Base-by-base conservation (phyloP, 2,888 invertebrate genomes). In the Nemapogon koenigi region DNA sequence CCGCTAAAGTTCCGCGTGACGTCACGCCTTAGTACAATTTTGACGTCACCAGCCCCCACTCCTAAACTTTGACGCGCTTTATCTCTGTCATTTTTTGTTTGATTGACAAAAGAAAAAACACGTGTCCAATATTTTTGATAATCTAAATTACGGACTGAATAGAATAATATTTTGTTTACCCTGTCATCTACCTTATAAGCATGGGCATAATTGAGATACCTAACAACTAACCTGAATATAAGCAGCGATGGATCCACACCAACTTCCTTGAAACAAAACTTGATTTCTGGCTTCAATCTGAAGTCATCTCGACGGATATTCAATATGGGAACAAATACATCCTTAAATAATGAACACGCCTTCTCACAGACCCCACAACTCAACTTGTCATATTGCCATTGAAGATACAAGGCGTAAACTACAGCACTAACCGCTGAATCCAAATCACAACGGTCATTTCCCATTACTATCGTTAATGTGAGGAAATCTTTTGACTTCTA, bases 361-460 rank as follows among this genome's bases (percentile, higher is more conserved):
- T 70, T 57, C 31, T 57, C 53, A 10, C 57, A 45, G 41, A 70
- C 55, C 41, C 53, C 62, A 33, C 66, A 63, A 41, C 60, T 58
- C 2, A 71, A 57, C 32, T 57, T 54, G 8, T 58, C 45, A 41
- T 71, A 55, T 42, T 69, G 66, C 59, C 70, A 67, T 47, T 72
- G 59, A 3, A 83, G 55, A 44, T 82, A 83, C 35, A 75, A 81
- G 0, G 86, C 88, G 41, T 86, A 85, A 1, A 73, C 68, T 16
- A 84, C 37, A 1, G 83, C 70, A 10, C 86, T 85, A 0, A 92
- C 84, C 0, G 89, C 89, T 0, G 95, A 95, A 63, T 95, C 95
- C 41, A 95, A 72, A 60, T 96, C 95, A 57, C 94, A 94, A 8
- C 90, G 86, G 59, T 91, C 91, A 55, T 95, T 96, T 2, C 95